Evolutionary conservation across 2,113 vertebrate species (phyloP), one percentile per base, ranked within the genome.

Genomic region (Nansenia antarctica): DNA sequence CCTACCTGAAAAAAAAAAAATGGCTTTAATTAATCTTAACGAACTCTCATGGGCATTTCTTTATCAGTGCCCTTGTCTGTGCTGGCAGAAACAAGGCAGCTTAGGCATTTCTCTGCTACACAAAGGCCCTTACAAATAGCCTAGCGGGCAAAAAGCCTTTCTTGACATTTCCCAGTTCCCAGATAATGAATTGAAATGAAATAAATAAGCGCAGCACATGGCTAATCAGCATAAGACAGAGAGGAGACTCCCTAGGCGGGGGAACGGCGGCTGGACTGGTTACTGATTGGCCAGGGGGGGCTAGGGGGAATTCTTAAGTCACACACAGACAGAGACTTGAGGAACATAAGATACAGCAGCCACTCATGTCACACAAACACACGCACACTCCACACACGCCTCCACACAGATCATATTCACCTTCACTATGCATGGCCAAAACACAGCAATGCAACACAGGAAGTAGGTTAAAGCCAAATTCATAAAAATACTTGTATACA

Each of bases 171-270:
- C 70, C 78, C 76, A 86, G 76, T 83, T 94, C 91, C 90, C 88
- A 91, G 90, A 85, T 91, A 89, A 88, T 89, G 79, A 89, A 83
- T 82, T 85, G 76, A 89, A 84, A 82, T 85, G 74, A 88, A 95
- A 95, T 88, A 95, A 94, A 94, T 94, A 90, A 94, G 91, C 90
- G 92, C 88, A 92, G 95, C 96, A 98, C 96, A 95, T 95, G 96
- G 96, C 96, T 98, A 92, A 99, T 98, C 95, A 97, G 93, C 96
- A 98, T 98, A 94, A 95, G 93, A 92, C 94, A 93, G 93, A 94
- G 93, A 92, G 93, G 94, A 92, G 79, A 93, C 88, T 82, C 93
- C 91, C 92, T 92, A 95, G 95, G 93, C 91, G 92, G 93, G 86
- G 92, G 93, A 93, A 93, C 80, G 91, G 92, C 92, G 58, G 86